phyloP scores from a whole-genome alignment of 2,113 vertebrate species.

The Shinisaurus crocodilurus region DNA sequence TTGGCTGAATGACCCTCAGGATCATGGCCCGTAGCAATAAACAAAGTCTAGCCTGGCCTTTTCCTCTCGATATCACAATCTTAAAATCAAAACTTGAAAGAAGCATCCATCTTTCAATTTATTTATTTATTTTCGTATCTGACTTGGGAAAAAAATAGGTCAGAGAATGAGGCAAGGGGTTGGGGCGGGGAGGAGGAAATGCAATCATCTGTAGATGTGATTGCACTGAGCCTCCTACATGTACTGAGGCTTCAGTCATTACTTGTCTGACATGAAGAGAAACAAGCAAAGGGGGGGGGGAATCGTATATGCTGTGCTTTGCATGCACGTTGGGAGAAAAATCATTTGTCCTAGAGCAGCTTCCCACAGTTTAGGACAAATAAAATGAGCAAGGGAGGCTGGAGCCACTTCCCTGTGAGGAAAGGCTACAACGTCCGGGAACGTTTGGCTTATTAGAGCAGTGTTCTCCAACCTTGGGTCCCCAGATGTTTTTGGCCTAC shows the following conservation, averaged over 20 bases:
- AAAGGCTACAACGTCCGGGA: too few species aligned
- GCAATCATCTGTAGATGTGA: constrained; percentile 9
- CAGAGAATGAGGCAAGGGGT: constrained; percentile 34
- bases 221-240: neutral
- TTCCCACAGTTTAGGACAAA: too few species aligned
- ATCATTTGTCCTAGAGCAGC: neutral
- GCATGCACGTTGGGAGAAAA: neutral
- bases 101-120: constrained; percentile 8
- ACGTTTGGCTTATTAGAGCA: too few species aligned
- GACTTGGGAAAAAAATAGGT: constrained; percentile 23
- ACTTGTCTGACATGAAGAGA: constrained; percentile 19
- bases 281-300: neutral
- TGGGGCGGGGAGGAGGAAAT: neutral
- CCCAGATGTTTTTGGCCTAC: too few species aligned
- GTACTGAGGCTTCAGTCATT: constrained; percentile 9
- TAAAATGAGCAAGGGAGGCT: too few species aligned
- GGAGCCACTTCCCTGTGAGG: too few species aligned
- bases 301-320: neutral
- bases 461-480: too few species aligned
- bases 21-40: neutral
- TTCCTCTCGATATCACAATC: neutral
- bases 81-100: constrained; percentile 14
- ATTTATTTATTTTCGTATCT: constrained; percentile 1
- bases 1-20: neutral
- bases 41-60: neutral